These are phyloP conservation scores for Tiliacea aurago DNA, from an alignment of 2,888 invertebrate genomes.

Conservation along the genomic window DNA sequence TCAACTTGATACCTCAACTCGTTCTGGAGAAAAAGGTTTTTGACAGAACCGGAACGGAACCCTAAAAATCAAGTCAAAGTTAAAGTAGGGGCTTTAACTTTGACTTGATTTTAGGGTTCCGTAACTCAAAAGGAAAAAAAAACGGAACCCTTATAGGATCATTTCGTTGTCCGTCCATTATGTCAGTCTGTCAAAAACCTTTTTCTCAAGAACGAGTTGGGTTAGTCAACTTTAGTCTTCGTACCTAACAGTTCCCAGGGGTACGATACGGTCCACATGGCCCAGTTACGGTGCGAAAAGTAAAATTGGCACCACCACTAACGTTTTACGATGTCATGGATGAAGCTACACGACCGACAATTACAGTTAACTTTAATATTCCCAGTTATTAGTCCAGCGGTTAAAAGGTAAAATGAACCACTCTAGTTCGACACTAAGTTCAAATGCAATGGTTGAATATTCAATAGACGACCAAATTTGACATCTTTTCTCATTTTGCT, in stretches of 20 bases:
- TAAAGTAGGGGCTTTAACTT: too few relatives aligned
- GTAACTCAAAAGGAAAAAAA: too few relatives aligned
- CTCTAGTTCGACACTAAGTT: not conserved
- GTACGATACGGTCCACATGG: slow-evolving; percentile 21
- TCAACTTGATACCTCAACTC: too few relatives aligned
- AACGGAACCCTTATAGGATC: too few relatives aligned
- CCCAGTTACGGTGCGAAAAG: slow-evolving; percentile 43
- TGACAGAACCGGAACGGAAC: too few relatives aligned
- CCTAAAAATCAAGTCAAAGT: too few relatives aligned
- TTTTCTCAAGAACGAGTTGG: too few relatives aligned
- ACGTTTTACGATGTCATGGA: slow-evolving; percentile 59
- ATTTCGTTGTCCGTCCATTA: too few relatives aligned
- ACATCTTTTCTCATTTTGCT: not conserved
- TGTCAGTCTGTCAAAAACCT: too few relatives aligned
- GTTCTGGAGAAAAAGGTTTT: too few relatives aligned
- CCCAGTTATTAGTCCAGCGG: slow-evolving; percentile 27
- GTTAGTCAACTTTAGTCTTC: slow-evolving; percentile 20
- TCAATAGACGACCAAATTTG: too few relatives aligned
- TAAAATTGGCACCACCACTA: slow-evolving; percentile 58
- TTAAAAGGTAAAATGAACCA: slow-evolving; percentile 1
- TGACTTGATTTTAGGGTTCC: too few relatives aligned
- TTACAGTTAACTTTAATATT: slow-evolving; percentile 59
- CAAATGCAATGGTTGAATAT: not conserved
- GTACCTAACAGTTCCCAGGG: slow-evolving; percentile 27
- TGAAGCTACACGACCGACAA: slow-evolving; percentile 53